Conservation (phyloP, 2,113 vertebrate genomes). For the Litocranius walleri region DNA sequence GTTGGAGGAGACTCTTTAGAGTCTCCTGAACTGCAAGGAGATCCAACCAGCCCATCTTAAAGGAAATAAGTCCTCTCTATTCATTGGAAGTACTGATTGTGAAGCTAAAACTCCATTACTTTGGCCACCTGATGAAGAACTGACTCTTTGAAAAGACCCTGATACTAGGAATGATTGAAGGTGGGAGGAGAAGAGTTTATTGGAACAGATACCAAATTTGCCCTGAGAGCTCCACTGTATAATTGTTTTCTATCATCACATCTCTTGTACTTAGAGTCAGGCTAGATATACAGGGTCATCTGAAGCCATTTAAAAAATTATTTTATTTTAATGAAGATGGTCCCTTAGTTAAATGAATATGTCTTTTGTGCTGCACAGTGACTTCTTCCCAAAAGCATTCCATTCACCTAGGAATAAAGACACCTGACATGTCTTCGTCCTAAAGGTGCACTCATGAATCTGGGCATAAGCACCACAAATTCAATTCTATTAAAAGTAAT, state of each 20-base stretch:
- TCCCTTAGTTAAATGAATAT: neutral
- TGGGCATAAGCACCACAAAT: neutral
- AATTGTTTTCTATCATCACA: neutral
- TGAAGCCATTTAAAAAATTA: neutral
- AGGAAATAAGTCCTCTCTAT: neutral
- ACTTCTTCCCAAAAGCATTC: constrained; percentile 7
- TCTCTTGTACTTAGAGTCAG: neutral
- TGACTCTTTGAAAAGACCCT: neutral
- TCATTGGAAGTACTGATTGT: neutral
- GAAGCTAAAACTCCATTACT: neutral
- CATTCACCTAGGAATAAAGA: neutral
- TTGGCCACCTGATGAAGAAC: neutral
- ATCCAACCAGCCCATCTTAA: neutral
- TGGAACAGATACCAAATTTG: neutral
- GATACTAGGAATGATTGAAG: neutral
- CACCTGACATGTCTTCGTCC: neutral
- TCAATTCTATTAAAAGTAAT: constrained; percentile 41
- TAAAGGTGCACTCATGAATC: neutral
- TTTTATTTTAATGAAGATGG: constrained; percentile 6
- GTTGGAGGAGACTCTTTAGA: neutral
- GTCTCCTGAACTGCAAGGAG: neutral
- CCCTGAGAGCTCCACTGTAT: neutral
- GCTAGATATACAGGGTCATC: neutral
- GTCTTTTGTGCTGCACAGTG: neutral
- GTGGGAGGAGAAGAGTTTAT: rapidly evolving